phyloP scores from a whole-genome alignment of 2,797 vertebrate species.

The Otus scops region DNA sequence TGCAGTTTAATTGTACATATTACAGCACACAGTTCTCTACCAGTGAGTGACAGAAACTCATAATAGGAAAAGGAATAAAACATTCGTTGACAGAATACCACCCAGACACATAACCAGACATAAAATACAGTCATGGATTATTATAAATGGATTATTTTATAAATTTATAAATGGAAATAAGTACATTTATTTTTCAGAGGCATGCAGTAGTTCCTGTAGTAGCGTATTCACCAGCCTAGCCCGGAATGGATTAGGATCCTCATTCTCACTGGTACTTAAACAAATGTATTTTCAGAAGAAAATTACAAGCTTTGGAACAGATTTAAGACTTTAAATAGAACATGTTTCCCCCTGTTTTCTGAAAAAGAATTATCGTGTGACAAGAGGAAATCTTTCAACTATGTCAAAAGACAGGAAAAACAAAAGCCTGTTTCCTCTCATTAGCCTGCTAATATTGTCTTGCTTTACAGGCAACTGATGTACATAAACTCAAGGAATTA shows the following conservation, averaged over 20 bases:
- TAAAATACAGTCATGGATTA: background rate
- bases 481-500: background rate
- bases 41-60: background rate
- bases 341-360: background rate
- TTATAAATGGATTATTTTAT: background rate
- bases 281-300: background rate
- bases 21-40: background rate
- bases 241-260: background rate
- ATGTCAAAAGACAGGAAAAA: background rate
- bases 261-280: conserved; percentile 25
- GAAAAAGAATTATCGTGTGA: background rate
- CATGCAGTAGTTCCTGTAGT: background rate
- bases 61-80: background rate
- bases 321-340: background rate
- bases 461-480: background rate
- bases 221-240: background rate
- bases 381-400: background rate
- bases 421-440: background rate
- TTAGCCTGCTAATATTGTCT: background rate
- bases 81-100: background rate
- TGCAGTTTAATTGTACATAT: background rate
- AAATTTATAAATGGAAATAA: background rate
- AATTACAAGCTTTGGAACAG: background rate
- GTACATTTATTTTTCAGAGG: background rate
- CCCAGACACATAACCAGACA: background rate